Conservation (phyloP, 2,888 invertebrate species). For the Antitype chi region DNA sequence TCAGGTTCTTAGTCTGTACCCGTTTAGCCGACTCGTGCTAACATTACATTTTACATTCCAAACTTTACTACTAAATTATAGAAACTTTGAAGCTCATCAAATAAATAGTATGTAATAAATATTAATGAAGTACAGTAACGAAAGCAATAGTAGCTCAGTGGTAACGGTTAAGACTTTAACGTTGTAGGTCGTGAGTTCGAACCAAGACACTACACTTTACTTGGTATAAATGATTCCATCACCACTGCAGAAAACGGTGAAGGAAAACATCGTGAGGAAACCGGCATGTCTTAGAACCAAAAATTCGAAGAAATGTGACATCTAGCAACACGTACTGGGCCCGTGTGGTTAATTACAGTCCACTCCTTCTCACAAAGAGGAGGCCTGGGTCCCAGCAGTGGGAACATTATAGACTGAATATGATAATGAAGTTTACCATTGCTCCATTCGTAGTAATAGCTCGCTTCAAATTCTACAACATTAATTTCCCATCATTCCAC, state of each 20-base stretch:
- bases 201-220: too few species aligned
- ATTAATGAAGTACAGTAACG: neutral
- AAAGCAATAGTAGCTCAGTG: too few species aligned
- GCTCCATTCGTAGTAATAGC: neutral
- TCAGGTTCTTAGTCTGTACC: neutral
- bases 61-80: neutral
- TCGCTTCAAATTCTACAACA: neutral
- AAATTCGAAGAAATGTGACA: too few species aligned
- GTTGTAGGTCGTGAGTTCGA: too few species aligned
- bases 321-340: too few species aligned
- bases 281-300: too few species aligned
- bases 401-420: neutral
- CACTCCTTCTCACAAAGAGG: too few species aligned
- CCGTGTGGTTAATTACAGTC: too few species aligned
- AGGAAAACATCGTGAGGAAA: too few species aligned
- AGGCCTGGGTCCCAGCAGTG: neutral
- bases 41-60: neutral
- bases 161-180: too few species aligned
- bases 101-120: neutral
- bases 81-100: neutral
- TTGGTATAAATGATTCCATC: too few species aligned
- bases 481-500: neutral
- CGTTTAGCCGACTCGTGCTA: neutral
- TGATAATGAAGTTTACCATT: neutral
- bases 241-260: too few species aligned